Evolutionary conservation across 2,113 vertebrate genomes (phyloP), one percentile per base, ranked within the genome.

Genomic region (Thymallus thymallus): DNA sequence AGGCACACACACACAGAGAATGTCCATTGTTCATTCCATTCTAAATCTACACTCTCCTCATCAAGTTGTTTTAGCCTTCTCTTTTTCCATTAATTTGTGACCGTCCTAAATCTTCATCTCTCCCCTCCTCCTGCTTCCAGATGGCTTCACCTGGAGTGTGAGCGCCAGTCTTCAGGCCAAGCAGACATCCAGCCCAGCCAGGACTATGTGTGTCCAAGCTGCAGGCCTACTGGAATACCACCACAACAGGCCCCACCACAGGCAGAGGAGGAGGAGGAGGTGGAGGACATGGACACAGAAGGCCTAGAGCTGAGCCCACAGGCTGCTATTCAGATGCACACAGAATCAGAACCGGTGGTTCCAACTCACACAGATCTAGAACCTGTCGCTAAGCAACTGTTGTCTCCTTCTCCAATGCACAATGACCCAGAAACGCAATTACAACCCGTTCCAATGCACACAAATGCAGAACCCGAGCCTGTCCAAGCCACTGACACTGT

Each of bases 111-210:
- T 41, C 82, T 83, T 35, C 7, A 41, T 41, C 35, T 41, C 6
- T 29, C 71, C 72, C 83, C 26, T 80, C 32, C 30, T 58, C 35
- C 45, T 78, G 65, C 55, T 84, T 87, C 24, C 82, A 99, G 97
- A 87, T 97, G 95, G 96, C 91, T 97, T 91, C 96, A 98, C 83
- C 86, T 93, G 87, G 97, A 97, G 86, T 99, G 97, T 85, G 96
- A 98, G 91, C 95, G 93, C 89, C 94, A 91, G 90, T 87, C 92
- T 84, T 94, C 94, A 84, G 91, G 90, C 84, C 95, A 96, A 80
- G 82, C 92, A 87, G 95, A 95, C 77, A 88, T 90, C 87, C 95
- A 94, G 9, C 80, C 93, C 81, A 94, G 92, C 90, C 95, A 94
- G 82, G 95, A 96, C 75, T 97, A 96, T 72, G 79, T 95, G 85